Conservation (phyloP, 2,797 vertebrate genomes). For the Lagodon rhomboides region DNA sequence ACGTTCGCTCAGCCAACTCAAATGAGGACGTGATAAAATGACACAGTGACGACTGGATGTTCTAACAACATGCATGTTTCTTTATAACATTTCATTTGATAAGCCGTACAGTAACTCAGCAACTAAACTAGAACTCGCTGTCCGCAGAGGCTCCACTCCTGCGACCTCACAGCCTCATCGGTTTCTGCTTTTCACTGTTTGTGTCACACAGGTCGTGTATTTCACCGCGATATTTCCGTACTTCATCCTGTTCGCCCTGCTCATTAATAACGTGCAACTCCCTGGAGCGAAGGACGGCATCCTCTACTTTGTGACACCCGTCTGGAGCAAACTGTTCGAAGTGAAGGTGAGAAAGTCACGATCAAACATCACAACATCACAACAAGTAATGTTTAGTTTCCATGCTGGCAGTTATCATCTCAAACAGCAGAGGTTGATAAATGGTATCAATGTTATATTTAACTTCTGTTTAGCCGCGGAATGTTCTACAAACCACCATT, state of each 20-base stretch:
- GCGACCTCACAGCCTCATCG: background rate
- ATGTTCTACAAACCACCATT: background rate
- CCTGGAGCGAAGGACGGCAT: constrained; percentile 85
- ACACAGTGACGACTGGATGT: background rate
- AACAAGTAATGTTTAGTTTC: background rate
- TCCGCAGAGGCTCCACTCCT: background rate
- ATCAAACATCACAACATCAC: background rate
- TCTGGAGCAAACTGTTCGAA: constrained; percentile 83
- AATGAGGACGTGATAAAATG: background rate
- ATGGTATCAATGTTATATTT: background rate
- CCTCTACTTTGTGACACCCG: constrained; percentile 83
- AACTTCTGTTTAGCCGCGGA: background rate
- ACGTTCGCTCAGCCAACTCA: background rate
- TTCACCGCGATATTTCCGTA: constrained; percentile 86
- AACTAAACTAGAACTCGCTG: too few species aligned
- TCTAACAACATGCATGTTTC: background rate
- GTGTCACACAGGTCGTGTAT: constrained; percentile 81
- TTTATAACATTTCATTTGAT: background rate
- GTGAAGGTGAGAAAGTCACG: constrained; percentile 79
- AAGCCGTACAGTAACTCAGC: background rate
- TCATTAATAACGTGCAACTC: constrained; percentile 86
- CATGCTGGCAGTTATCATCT: constrained; percentile 5
- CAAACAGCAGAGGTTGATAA: too few species aligned
- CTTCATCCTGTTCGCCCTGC: constrained; percentile 83
- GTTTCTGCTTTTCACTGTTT: constrained; percentile 8